These are phyloP conservation scores for Panagrolaimus sp. DNA, from an alignment of 1,140 invertebrate genomes.

Conservation along the genomic window DNA sequence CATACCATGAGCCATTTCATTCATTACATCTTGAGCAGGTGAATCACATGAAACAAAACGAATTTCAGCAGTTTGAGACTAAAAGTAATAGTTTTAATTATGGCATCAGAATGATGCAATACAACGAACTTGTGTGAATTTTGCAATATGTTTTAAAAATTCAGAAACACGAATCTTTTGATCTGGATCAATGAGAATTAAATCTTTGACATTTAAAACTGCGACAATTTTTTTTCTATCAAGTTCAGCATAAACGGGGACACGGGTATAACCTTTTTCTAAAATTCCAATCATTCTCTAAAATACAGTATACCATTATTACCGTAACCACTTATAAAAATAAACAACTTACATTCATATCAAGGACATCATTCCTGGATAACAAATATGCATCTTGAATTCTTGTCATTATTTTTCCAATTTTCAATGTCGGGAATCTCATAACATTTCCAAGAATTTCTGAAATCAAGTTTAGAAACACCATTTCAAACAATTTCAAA, in stretches of 20 bases:
- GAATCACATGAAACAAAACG: constrained; percentile 92
- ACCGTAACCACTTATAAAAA: neutral
- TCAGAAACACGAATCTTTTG: constrained; percentile 82
- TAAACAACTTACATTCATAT: neutral
- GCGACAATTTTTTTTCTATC: constrained; percentile 78
- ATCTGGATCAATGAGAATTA: constrained; percentile 92
- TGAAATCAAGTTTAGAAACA: no score
- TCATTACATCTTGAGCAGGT: constrained; percentile 84
- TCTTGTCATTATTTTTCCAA: constrained; percentile 7
- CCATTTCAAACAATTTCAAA: no score
- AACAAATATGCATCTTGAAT: constrained; percentile 11
- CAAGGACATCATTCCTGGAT: neutral
- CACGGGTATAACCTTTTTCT: constrained; percentile 82
- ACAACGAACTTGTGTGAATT: neutral
- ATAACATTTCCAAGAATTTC: constrained; percentile 32
- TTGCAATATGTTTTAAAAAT: constrained; percentile 80
- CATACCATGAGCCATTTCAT: constrained; percentile 88
- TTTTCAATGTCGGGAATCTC: neutral
- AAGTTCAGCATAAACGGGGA: constrained; percentile 73
- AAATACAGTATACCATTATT: neutral
- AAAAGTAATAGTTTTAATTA: neutral
- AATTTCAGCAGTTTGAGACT: constrained; percentile 68
- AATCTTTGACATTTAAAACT: constrained; percentile 91
- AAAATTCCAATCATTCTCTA: constrained; percentile 85
- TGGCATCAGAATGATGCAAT: neutral